Percentiles rank a stretch among this genome's conserved stretches.
Evolutionary conservation across 2,888 invertebrate species (phyloP).

Genomic region (Lithodes maja): DNA sequence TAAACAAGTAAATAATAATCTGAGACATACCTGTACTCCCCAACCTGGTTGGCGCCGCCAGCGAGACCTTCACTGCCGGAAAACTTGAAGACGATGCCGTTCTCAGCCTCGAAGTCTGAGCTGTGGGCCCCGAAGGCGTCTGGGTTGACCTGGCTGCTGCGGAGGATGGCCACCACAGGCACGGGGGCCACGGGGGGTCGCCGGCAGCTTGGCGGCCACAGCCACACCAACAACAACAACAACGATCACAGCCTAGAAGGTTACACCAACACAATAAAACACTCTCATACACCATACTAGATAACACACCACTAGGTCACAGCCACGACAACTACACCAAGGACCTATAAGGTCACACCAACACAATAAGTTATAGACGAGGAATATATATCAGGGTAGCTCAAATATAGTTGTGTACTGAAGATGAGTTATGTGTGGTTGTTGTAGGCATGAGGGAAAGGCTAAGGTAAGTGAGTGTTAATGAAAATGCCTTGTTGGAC

Average conservation of each 20-base stretch:
- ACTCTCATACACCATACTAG: no score
- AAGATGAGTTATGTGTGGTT: no score
- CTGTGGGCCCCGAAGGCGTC: slow-evolving; percentile 46
- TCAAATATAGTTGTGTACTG: no score
- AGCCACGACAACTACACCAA: no score
- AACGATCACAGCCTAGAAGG: not conserved
- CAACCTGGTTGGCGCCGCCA: slow-evolving; percentile 48
- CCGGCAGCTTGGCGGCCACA: not conserved
- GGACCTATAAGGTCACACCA: no score
- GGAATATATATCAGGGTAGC: no score
- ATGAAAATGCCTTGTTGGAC: no score
- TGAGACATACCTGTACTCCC: slow-evolving; percentile 35
- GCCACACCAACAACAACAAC: slow-evolving; percentile 7
- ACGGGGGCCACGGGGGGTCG: not conserved
- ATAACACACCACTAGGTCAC: no score
- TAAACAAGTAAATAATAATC: not conserved
- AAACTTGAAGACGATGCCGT: slow-evolving; percentile 47
- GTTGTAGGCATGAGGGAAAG: no score
- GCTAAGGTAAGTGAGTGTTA: no score
- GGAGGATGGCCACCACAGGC: slow-evolving; percentile 44
- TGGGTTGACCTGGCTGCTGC: slow-evolving; percentile 27
- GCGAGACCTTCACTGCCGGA: slow-evolving; percentile 24
- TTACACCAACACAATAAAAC: no score
- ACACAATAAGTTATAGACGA: no score
- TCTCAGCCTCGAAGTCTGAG: slow-evolving; percentile 58